Conservation (phyloP, 2,888 invertebrate species). For the Andrena bicolor region DNA sequence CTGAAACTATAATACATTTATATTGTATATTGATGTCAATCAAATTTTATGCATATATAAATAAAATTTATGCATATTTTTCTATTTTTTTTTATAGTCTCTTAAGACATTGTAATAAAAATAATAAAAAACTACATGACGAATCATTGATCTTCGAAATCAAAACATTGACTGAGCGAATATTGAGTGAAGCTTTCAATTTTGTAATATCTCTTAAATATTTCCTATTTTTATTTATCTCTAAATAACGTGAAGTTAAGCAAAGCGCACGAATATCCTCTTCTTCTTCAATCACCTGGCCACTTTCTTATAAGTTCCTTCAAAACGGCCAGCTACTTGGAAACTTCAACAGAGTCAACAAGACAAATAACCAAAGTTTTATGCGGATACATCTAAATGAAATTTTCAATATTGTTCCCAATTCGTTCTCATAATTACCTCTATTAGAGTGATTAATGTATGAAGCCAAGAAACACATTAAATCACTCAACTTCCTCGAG, state of each 20-base stretch:
- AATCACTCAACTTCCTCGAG: conserved; percentile 4
- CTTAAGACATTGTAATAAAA: no score
- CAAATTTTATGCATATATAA: no score
- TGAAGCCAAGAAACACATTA: conserved; percentile 15
- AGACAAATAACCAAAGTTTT: conserved; percentile 26
- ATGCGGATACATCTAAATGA: conserved; percentile 3
- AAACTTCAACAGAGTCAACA: neutral
- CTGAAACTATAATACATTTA: no score
- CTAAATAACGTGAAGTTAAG: neutral
- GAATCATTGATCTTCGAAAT: no score
- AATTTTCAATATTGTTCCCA: conserved; percentile 12
- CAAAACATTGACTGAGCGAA: no score
- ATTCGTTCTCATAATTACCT: conserved; percentile 25
- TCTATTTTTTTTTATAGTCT: no score
- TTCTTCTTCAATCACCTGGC: neutral
- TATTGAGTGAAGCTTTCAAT: no score
- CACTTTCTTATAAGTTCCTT: conserved; percentile 8
- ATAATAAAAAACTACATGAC: no score
- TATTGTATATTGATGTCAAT: no score
- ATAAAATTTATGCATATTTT: no score
- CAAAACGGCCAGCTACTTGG: conserved; percentile 6
- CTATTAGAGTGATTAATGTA: conserved; percentile 28
- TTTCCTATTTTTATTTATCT: conserved; percentile 3
- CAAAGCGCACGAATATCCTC: conserved; percentile 6
- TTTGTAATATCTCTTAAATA: neutral